Conservation (phyloP, 2,797 vertebrate genomes). For the Eurystomus glaucurus region DNA sequence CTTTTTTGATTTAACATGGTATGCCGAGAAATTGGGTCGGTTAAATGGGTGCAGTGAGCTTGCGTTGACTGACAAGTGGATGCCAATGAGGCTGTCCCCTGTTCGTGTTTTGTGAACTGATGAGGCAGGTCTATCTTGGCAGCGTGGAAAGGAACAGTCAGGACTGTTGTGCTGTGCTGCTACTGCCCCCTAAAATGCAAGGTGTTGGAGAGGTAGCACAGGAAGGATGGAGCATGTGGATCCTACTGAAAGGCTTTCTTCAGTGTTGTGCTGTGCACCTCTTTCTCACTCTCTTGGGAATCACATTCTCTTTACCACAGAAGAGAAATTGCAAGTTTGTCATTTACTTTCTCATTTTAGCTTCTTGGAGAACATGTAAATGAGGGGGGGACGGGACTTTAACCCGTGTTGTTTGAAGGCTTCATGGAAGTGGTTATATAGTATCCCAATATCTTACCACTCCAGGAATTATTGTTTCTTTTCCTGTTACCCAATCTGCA, state of each 20-base stretch:
- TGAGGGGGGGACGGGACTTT: too few relatives aligned
- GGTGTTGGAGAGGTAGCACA: neutral
- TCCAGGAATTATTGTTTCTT: neutral
- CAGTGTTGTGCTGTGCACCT: neutral
- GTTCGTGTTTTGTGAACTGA: neutral
- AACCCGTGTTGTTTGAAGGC: neutral
- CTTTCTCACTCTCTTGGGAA: neutral
- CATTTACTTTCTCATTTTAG: neutral
- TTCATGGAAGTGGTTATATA: neutral
- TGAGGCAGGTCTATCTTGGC: neutral
- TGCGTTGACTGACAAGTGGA: neutral
- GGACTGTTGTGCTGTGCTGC: neutral
- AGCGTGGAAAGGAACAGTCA: fast-evolving
- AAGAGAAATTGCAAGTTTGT: neutral
- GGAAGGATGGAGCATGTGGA: fast-evolving
- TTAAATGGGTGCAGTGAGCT: neutral
- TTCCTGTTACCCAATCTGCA: neutral
- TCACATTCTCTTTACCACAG: neutral
- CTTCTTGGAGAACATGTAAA: neutral
- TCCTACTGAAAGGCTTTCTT: neutral
- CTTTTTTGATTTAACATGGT: neutral
- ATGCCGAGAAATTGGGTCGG: neutral
- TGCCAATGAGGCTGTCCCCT: fast-evolving
- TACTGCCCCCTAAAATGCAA: neutral
- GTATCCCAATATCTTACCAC: neutral